Evolutionary conservation across 30 jellyfish, hydroid and myxozoan genomes (phyloP).

Genomic region (Hydractinia symbiolongicarpus): DNA sequence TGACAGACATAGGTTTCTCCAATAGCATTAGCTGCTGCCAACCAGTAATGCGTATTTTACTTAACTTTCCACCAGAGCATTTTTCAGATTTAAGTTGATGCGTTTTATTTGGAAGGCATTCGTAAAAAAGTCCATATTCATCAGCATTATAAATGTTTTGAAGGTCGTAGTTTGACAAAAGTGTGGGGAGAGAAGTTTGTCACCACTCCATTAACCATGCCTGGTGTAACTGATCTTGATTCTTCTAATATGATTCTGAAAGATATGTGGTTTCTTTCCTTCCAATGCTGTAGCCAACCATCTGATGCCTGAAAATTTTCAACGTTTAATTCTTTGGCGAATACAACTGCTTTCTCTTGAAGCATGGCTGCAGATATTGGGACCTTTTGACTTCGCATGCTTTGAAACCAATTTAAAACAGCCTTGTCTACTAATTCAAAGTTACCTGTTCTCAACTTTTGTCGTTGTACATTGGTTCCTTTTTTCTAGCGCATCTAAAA

Average conservation of each 20-base stretch:
- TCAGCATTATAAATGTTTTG: neutral
- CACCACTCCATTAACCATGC: no score
- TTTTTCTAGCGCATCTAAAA: neutral
- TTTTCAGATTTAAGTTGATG: neutral
- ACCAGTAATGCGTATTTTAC: neutral
- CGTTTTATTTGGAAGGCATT: constrained; percentile 32
- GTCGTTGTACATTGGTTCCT: no score
- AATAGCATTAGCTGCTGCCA: constrained; percentile 36
- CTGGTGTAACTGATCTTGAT: neutral
- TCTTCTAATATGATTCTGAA: no score
- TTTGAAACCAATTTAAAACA: neutral
- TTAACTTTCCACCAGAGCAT: constrained; percentile 24
- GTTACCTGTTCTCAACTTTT: neutral
- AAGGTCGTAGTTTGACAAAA: neutral
- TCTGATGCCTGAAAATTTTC: constrained; percentile 2
- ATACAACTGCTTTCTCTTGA: neutral
- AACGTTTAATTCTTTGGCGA: neutral
- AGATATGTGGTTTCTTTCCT: neutral
- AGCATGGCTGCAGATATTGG: neutral
- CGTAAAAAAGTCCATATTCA: constrained; percentile 25
- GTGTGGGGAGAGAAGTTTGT: neutral
- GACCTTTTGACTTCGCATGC: neutral
- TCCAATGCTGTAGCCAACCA: neutral
- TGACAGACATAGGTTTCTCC: neutral
- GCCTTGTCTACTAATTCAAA: neutral